Conservation (phyloP, 2,888 invertebrate species). For the Cantharis flavilabris region DNA sequence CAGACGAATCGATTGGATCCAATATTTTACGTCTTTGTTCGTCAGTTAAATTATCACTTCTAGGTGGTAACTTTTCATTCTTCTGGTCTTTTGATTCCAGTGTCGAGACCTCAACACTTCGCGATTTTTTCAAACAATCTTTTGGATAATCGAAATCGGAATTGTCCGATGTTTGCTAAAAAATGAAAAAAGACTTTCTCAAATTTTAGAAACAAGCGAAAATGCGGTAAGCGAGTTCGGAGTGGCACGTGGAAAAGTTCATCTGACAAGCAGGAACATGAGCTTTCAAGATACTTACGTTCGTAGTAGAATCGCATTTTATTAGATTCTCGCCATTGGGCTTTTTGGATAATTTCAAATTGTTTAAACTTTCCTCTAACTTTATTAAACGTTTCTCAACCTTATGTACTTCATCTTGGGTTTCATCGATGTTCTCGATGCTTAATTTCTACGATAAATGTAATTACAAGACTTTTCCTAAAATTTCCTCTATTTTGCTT, state of each 20-base stretch:
- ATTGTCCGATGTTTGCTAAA: background rate
- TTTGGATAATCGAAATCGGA: background rate
- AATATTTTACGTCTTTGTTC: constrained; percentile 18
- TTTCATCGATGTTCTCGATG: constrained; percentile 37
- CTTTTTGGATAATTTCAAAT: constrained; percentile 6
- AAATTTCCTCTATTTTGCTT: background rate
- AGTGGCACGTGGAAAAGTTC: background rate
- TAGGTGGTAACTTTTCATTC: background rate
- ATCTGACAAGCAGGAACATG: too few relatives aligned
- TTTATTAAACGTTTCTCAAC: constrained; percentile 46
- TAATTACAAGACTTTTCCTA: background rate
- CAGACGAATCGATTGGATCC: constrained; percentile 1
- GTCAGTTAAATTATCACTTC: constrained; percentile 20
- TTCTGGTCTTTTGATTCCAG: background rate
- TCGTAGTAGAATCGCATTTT: background rate
- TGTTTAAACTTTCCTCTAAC: constrained; percentile 40
- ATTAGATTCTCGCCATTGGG: background rate
- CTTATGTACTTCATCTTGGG: constrained; percentile 46
- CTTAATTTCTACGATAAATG: constrained; percentile 2
- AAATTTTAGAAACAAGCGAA: background rate
- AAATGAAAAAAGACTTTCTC: background rate
- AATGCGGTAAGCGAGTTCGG: background rate
- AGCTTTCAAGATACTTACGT: background rate
- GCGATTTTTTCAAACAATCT: background rate
- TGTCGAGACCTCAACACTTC: background rate